phyloP scores from a whole-genome alignment of 2,113 vertebrate species.

The Bufo bufo region DNA sequence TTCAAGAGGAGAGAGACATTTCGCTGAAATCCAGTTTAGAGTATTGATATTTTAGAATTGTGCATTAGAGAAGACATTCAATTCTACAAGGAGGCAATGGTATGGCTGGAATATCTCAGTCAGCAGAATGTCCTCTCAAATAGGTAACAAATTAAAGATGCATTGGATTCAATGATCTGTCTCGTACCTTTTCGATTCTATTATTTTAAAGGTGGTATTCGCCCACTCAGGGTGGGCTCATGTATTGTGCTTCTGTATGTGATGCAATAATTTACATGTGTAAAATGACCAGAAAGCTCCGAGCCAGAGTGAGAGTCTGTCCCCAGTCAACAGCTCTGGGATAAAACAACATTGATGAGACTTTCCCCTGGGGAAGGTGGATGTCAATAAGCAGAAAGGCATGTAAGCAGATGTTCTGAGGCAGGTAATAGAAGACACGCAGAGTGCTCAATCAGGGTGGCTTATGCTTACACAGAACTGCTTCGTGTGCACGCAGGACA shows the following conservation, averaged over 20 bases:
- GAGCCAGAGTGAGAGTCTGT: not conserved
- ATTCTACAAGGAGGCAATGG: slow-evolving; percentile 54
- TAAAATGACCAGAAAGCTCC: not conserved
- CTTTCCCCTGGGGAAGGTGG: slow-evolving; percentile 23
- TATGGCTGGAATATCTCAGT: slow-evolving; percentile 40
- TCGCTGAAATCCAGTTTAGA: slow-evolving; percentile 38
- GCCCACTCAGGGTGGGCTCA: not conserved
- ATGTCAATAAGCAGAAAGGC: slow-evolving; percentile 37
- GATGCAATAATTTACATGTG: slow-evolving; percentile 22
- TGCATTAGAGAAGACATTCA: slow-evolving; percentile 54
- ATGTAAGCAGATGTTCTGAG: slow-evolving; percentile 32
- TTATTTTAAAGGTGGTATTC: slow-evolving; percentile 43
- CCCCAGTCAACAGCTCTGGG: slow-evolving; percentile 11
- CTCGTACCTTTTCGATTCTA: slow-evolving; percentile 43
- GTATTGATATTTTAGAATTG: slow-evolving; percentile 55
- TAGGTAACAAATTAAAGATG: slow-evolving; percentile 57
- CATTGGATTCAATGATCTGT: slow-evolving; percentile 53
- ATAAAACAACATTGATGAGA: slow-evolving; percentile 26
- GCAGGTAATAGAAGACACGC: slow-evolving; percentile 22
- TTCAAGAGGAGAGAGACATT: slow-evolving; percentile 36
- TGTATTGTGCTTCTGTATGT: not conserved
- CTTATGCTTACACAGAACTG: slow-evolving; percentile 13
- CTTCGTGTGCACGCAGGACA: not conserved
- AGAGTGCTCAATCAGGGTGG: not conserved
- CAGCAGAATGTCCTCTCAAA: slow-evolving; percentile 46